Percentiles rank a stretch among this genome's conserved stretches.
phyloP scores from a whole-genome alignment of 2,888 invertebrate species.

The Mermis nigrescens region DNA sequence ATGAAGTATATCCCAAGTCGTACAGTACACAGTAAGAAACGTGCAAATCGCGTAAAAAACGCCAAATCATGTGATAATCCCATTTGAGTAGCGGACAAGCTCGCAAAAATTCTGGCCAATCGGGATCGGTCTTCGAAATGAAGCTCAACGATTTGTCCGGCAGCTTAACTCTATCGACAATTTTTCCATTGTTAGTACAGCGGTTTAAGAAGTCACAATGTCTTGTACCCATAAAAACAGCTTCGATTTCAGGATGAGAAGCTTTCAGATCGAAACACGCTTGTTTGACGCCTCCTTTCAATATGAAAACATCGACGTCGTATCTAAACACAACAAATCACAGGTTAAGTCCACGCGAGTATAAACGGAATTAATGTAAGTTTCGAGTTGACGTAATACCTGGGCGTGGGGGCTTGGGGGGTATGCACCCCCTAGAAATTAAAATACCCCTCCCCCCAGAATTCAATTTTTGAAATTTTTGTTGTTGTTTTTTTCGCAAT shows the following conservation, averaged over 20 bases:
- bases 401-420: too few species aligned
- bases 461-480: too few species aligned
- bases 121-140: slow-evolving; percentile 48
- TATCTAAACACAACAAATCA: slow-evolving; percentile 40
- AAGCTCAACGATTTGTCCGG: neutral
- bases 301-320: slow-evolving; percentile 49
- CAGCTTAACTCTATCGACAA: neutral
- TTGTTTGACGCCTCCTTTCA: slow-evolving; percentile 50
- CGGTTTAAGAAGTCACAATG: slow-evolving; percentile 48
- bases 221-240: slow-evolving; percentile 75
- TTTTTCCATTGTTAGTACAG: neutral
- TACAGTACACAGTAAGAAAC: slow-evolving; percentile 81
- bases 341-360: neutral
- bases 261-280: slow-evolving; percentile 48
- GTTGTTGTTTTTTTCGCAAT: too few species aligned
- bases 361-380: neutral
- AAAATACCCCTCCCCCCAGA: too few species aligned
- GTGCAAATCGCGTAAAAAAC: slow-evolving; percentile 52
- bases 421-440: too few species aligned
- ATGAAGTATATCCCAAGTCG: slow-evolving; percentile 69
- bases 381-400: slow-evolving; percentile 36
- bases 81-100: slow-evolving; percentile 77
- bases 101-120: slow-evolving; percentile 73
- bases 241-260: slow-evolving; percentile 46
- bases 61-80: slow-evolving; percentile 77